phyloP scores from a whole-genome alignment of 2,888 invertebrate species.

The Papilio elwesi region DNA sequence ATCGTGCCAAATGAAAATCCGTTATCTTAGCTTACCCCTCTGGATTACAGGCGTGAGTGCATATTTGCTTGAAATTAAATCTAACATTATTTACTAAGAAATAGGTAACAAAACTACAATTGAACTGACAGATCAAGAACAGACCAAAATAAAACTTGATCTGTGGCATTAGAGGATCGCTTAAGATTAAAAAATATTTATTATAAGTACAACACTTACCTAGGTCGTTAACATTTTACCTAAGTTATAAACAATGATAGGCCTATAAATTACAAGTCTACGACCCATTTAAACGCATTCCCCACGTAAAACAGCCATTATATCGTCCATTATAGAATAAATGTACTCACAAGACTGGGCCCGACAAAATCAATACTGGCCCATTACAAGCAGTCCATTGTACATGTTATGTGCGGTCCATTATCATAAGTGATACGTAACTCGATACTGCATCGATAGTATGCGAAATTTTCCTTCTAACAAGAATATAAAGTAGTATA shows the following conservation, averaged over 20 bases:
- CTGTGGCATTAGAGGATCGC: too few species aligned
- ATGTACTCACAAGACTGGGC: slow-evolving; percentile 40
- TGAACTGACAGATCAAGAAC: too few species aligned
- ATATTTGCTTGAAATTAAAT: too few species aligned
- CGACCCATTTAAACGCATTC: slow-evolving; percentile 52
- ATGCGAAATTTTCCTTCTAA: background rate
- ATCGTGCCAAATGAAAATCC: too few species aligned
- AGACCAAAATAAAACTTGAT: too few species aligned
- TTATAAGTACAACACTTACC: slow-evolving; percentile 29
- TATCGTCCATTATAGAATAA: slow-evolving; percentile 47
- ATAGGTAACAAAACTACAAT: too few species aligned
- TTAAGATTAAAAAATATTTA: background rate
- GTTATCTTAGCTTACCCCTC: too few species aligned
- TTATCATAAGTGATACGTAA: slow-evolving; percentile 26
- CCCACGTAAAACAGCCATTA: slow-evolving; percentile 52
- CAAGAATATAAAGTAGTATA: background rate
- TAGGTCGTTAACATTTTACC: slow-evolving; percentile 39
- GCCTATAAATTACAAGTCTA: slow-evolving; percentile 53
- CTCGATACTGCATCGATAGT: background rate
- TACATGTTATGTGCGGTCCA: slow-evolving; percentile 16
- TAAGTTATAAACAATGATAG: slow-evolving; percentile 39
- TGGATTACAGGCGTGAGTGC: too few species aligned
- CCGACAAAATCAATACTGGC: slow-evolving; percentile 39
- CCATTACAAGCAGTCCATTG: slow-evolving; percentile 23
- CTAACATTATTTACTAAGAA: too few species aligned